Percentiles rank a stretch among this genome's conserved stretches.
phyloP scores from a whole-genome alignment of 1,140 invertebrate genomes.

The Drosophila elegans region DNA sequence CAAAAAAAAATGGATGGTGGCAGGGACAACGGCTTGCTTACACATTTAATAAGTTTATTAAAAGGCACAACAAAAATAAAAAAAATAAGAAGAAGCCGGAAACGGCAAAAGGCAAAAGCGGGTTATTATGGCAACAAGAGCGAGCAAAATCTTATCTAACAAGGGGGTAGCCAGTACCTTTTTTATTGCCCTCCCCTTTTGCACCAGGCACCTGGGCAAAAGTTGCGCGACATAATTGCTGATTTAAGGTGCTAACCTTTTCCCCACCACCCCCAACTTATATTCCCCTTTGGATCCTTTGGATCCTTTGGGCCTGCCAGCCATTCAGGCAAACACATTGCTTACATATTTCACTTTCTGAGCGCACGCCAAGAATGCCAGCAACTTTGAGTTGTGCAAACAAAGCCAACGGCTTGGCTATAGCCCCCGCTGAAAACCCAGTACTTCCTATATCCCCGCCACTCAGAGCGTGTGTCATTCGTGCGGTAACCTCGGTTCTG shows the following conservation, averaged over 20 bases:
- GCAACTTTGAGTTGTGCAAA: slow-evolving; percentile 52
- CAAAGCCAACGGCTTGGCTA: slow-evolving; percentile 29
- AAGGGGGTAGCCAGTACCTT: slow-evolving; percentile 40
- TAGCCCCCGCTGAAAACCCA: slow-evolving; percentile 4
- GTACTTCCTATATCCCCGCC: slow-evolving; percentile 9
- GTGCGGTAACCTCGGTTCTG: slow-evolving; percentile 39
- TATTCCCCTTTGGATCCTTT: neutral
- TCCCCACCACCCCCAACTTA: neutral
- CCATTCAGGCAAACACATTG: slow-evolving; percentile 50
- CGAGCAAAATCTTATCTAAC: slow-evolving; percentile 53
- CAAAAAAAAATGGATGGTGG: slow-evolving; percentile 7
- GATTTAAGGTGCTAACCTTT: slow-evolving; percentile 47
- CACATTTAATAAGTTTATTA: slow-evolving; percentile 83
- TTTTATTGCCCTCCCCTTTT: slow-evolving; percentile 33
- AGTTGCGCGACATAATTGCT: slow-evolving; percentile 64
- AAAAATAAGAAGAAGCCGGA: slow-evolving; percentile 23
- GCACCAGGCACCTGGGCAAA: slow-evolving; percentile 34
- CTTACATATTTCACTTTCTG: slow-evolving; percentile 57
- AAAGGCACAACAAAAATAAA: slow-evolving; percentile 35
- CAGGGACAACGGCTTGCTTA: slow-evolving; percentile 69
- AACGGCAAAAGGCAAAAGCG: slow-evolving; percentile 46
- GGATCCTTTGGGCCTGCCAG: neutral
- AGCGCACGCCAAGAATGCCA: slow-evolving; percentile 55
- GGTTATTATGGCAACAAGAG: slow-evolving; percentile 60
- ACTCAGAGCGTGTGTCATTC: slow-evolving; percentile 40